Evolutionary conservation across 2,797 vertebrate genomes (phyloP).

Genomic region (Hoplostethus atlanticus): DNA sequence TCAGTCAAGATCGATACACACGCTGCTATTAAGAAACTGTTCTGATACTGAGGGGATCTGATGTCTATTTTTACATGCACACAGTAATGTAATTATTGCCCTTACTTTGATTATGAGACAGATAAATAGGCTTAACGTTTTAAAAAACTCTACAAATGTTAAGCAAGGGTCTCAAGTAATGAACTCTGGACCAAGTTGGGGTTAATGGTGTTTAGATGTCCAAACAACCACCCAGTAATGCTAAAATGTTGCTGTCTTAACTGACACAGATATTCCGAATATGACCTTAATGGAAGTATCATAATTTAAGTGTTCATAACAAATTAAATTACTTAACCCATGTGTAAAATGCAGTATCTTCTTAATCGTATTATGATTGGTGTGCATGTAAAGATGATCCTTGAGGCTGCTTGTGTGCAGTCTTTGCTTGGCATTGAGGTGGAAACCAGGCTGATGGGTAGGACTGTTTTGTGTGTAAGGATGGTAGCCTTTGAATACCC

Average conservation of each 20-base stretch:
- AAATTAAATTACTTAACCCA: too few relatives aligned
- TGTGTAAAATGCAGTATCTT: not conserved
- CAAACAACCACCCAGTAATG: not conserved
- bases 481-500: not conserved
- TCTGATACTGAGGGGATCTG: not conserved
- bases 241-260: not conserved
- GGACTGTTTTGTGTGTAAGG: not conserved
- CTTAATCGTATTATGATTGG: conserved; percentile 10
- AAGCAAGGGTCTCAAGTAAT: not conserved
- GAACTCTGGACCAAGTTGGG: conserved; percentile 1
- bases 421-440: not conserved
- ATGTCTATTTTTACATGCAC: conserved; percentile 33
- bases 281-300: conserved; percentile 6
- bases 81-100: conserved; percentile 14
- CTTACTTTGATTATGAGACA: conserved; percentile 1
- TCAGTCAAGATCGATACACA: not conserved
- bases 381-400: not conserved
- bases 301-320: not conserved
- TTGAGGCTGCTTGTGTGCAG: not conserved
- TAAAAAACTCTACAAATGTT: conserved; percentile 3
- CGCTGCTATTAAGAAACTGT: conserved; percentile 42
- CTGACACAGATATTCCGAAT: not conserved
- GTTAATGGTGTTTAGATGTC: not conserved
- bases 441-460: not conserved
- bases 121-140: conserved; percentile 11